Percentiles rank a stretch among this genome's conserved stretches.
These are phyloP conservation scores for Bujurquina vittata DNA, from an alignment of 2,113 vertebrate species.

Conservation along the genomic window DNA sequence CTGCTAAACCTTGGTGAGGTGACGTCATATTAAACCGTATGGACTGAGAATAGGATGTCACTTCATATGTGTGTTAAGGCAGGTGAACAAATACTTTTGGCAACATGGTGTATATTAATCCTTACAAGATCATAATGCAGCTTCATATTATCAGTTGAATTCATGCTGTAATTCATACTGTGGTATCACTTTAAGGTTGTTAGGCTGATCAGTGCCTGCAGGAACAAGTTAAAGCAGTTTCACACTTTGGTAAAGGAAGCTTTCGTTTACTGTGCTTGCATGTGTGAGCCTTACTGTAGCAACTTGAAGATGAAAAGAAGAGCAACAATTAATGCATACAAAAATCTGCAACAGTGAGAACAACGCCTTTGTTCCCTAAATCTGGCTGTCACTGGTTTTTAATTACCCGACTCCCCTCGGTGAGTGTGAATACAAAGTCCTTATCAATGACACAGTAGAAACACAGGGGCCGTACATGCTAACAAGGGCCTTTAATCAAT, in stretches of 20 bases:
- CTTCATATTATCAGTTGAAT: not conserved
- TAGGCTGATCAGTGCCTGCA: not conserved
- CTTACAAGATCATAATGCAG: not conserved
- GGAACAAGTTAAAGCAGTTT: not conserved
- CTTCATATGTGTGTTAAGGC: no score
- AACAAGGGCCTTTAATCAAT: constrained; percentile 75
- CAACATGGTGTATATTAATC: not conserved
- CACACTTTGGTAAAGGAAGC: not conserved
- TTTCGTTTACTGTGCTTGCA: not conserved
- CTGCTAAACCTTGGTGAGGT: no score
- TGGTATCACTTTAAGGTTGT: not conserved
- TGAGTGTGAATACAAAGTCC: constrained; percentile 58
- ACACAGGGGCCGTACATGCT: constrained; percentile 62
- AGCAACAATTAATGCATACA: constrained; percentile 51
- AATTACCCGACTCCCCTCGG: constrained; percentile 70
- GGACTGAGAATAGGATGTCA: no score
- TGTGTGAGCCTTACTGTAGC: constrained; percentile 29
- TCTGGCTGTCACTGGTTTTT: constrained; percentile 70
- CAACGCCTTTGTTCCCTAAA: constrained; percentile 58
- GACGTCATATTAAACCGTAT: no score
- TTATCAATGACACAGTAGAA: constrained; percentile 75
- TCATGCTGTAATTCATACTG: not conserved
- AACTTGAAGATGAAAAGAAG: constrained; percentile 47
- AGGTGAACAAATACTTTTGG: no score
- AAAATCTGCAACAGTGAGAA: constrained; percentile 58